phyloP scores from a whole-genome alignment of 2,113 vertebrate genomes.

The Lophochroa leadbeateri region DNA sequence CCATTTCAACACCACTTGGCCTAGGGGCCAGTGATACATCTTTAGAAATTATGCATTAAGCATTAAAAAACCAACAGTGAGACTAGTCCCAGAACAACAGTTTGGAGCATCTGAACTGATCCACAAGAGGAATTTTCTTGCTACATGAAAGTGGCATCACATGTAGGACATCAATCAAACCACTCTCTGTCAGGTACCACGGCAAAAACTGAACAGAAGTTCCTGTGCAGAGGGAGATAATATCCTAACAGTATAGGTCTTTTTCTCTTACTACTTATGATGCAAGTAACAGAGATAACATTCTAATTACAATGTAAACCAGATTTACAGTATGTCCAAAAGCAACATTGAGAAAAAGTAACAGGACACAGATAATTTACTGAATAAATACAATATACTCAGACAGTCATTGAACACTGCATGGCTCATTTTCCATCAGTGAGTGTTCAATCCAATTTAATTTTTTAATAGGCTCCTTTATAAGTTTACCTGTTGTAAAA shows the following conservation, averaged over 20 bases:
- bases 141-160: not conserved
- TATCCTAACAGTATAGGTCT: not conserved
- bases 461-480: not conserved
- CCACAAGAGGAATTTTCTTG: not conserved
- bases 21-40: not conserved
- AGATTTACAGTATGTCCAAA: not conserved
- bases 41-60: not conserved
- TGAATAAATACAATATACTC: not conserved
- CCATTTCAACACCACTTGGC: not conserved
- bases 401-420: not conserved
- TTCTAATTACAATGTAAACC: not conserved
- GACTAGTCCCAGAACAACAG: not conserved
- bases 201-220: not conserved
- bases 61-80: not conserved
- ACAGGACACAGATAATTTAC: not conserved
- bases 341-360: not conserved
- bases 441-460: not conserved
- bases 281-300: not conserved
- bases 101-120: not conserved
- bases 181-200: not conserved
- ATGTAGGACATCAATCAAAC: not conserved
- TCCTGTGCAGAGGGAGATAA: not conserved
- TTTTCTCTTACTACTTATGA: not conserved
- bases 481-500: constrained; percentile 83
- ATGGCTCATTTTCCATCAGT: not conserved